Conservation (phyloP, 2,113 vertebrate species). For the Lophotis ruficrista region DNA sequence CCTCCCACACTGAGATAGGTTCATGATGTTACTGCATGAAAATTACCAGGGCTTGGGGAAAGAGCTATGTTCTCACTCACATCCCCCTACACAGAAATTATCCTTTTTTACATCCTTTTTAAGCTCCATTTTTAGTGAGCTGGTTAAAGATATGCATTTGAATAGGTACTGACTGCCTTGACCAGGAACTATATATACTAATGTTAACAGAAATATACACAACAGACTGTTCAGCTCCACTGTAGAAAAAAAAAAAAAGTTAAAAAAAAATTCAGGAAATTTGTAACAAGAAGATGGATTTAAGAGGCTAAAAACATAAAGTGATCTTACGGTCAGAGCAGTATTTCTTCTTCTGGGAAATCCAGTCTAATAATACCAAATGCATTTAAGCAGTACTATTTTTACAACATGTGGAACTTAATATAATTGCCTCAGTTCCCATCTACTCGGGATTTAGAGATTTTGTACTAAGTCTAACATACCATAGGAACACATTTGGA, state of each 20-base stretch:
- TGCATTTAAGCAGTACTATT: background rate
- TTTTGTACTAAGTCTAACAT: background rate
- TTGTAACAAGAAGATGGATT: constrained; percentile 31
- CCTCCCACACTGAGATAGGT: constrained; percentile 6
- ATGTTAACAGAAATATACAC: background rate
- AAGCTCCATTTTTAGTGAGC: background rate
- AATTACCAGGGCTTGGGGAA: background rate
- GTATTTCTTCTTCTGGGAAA: constrained; percentile 21
- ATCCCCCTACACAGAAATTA: background rate
- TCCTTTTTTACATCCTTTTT: background rate
- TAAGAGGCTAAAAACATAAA: constrained; percentile 33
- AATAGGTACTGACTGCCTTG: background rate
- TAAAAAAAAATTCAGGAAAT: background rate
- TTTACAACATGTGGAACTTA: constrained; percentile 3
- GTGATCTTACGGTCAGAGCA: background rate
- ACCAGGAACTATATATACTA: background rate
- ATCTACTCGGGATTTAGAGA: constrained; percentile 1
- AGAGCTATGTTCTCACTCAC: background rate
- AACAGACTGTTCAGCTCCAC: background rate
- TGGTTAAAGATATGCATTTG: background rate
- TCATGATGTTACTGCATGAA: constrained; percentile 21
- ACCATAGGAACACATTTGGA: background rate
- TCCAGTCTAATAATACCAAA: constrained; percentile 5
- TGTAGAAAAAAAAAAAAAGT: background rate
- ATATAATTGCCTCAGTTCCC: background rate